Evolutionary conservation across 2,113 vertebrate genomes (phyloP).

Genomic region (Cavia aperea): DNA sequence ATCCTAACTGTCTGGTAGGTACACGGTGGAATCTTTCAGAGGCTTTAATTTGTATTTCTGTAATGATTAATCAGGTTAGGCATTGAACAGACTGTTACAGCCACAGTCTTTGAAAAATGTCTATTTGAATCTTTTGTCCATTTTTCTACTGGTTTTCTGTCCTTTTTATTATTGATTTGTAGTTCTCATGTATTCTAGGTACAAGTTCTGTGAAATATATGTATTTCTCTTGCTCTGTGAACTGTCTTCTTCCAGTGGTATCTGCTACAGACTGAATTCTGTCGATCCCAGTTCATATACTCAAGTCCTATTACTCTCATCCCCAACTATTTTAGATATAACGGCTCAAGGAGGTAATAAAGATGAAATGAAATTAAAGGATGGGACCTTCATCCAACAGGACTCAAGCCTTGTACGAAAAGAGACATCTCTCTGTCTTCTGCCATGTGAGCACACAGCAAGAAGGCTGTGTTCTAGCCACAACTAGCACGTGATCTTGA

Average conservation of each 20-base stretch:
- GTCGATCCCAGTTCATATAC: background rate
- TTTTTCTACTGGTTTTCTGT: background rate
- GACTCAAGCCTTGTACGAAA: background rate
- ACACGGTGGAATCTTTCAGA: background rate
- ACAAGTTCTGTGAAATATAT: background rate
- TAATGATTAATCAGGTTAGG: background rate
- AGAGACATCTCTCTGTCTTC: background rate
- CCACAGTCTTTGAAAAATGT: background rate
- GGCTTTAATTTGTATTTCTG: background rate
- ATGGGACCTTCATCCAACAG: background rate
- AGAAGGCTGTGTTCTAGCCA: background rate
- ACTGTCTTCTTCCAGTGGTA: background rate
- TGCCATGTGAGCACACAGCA: background rate
- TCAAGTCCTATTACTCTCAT: background rate
- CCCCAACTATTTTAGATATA: background rate
- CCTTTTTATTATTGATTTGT: background rate
- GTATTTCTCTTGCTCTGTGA: background rate
- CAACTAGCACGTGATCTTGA: background rate
- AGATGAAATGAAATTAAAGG: background rate
- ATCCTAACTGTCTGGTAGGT: background rate
- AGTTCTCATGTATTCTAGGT: background rate
- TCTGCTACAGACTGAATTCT: background rate
- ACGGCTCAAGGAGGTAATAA: background rate
- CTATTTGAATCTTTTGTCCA: background rate
- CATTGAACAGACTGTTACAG: background rate